These are phyloP conservation scores for Drosophila meridiana DNA, from an alignment of 2,888 invertebrate species.

Conservation along the genomic window DNA sequence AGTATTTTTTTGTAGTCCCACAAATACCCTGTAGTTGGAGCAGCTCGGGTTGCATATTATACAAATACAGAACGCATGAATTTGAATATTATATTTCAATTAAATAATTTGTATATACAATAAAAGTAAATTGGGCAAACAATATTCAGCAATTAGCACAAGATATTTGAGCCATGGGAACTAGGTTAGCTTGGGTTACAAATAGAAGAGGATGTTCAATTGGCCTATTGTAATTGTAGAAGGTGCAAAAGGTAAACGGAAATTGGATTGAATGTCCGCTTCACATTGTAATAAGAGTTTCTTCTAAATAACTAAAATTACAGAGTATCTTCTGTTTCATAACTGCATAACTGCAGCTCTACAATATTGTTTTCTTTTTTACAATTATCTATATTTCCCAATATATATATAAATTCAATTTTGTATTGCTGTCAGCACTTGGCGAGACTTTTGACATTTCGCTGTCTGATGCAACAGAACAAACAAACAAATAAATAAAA, in stretches of 20 bases:
- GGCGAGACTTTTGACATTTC: conserved; percentile 59
- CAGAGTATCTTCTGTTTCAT: neutral
- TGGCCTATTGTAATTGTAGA: conserved; percentile 1
- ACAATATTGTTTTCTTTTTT: conserved; percentile 12
- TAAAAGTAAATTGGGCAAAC: neutral
- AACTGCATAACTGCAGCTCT: no score
- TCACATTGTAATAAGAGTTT: neutral
- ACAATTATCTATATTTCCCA: conserved; percentile 23
- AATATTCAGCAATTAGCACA: neutral
- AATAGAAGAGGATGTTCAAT: neutral
- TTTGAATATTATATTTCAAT: neutral
- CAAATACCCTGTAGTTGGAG: conserved; percentile 16
- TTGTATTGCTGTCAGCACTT: conserved; percentile 69
- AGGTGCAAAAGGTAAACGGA: neutral
- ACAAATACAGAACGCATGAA: no score
- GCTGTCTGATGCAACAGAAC: conserved; percentile 27
- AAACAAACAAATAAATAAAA: conserved; percentile 58
- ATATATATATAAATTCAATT: conserved; percentile 21
- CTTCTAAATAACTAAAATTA: neutral
- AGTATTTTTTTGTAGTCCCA: neutral
- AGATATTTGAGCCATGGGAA: neutral
- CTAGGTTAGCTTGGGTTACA: neutral
- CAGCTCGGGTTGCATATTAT: neutral
- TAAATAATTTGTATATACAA: neutral
- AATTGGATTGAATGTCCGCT: neutral